Base-by-base conservation (phyloP, 2,888 invertebrate genomes). In the Macropis europaea region DNA sequence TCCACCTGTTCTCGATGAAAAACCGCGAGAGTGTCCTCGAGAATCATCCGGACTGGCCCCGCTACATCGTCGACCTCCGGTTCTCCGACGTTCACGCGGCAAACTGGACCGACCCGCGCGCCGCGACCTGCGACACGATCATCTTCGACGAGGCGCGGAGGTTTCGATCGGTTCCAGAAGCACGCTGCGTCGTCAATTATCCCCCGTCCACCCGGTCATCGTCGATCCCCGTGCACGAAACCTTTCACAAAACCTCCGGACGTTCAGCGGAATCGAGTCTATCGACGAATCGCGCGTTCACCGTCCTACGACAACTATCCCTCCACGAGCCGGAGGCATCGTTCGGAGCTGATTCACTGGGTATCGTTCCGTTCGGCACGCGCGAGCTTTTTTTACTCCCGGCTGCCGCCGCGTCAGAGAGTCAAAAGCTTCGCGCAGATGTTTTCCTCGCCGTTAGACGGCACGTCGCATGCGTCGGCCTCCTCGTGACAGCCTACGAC, bases 381-480 rank as follows among this genome's bases (percentile, higher is more conserved):
- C 71, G 63, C 57, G 50, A 72, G 64, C 54, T 73, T 59, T 50
- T 73, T 73, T 64, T 60, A 60, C 24, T 43, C 71, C n/a, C n/a
- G n/a, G n/a, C n/a, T n/a, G n/a, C n/a, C n/a, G n/a, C n/a, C n/a
- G n/a, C 62, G 69, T 57, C 52, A 68, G 69, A 32, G 38, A 60
- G 66, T 66, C 24, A 38, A 66, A 64, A 66, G 73, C 60, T 54
- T 59, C 73, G 66, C 73, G 73, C 73, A 56, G 73, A 72, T 73
- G 73, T 73, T 73, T 60, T 50, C 64, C 48, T 64, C 64, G 60
- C 64, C 64, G 60, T 64, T 40, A 73, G 73, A 73, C 73, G 52
- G 73, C 73, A 72, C 73, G 73, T 73, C 73, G 73, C 72, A 72
- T 72, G 72, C 73, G 73, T 67, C 54, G 38, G 22, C 50, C 28